A percentile compares a stretch with the other conserved stretches of the same genome.
Conservation (phyloP, 2,797 vertebrate species). For the Xenops minutus region DNA sequence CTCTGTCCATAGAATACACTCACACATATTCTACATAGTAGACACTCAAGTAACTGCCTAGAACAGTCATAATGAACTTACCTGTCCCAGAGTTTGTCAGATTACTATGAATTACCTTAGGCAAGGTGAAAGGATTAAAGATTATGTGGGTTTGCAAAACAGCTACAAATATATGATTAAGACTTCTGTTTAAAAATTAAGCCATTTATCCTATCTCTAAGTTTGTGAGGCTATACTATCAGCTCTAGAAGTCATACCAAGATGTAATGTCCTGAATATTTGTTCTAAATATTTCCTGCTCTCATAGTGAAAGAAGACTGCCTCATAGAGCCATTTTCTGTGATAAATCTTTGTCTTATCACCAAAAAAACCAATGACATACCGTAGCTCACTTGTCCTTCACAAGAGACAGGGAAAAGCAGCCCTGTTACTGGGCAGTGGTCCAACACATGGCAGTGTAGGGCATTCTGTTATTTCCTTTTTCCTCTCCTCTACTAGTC, state of each 20-base stretch:
- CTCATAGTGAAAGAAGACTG: not conserved
- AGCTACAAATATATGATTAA: not conserved
- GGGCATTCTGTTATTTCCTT: not conserved
- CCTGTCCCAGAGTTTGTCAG: not conserved
- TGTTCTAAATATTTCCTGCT: not conserved
- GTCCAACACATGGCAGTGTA: not conserved
- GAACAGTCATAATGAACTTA: not conserved
- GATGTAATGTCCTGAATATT: not conserved
- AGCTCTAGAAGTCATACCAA: not conserved
- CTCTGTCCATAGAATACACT: not conserved
- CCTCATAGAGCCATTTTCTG: fast-evolving
- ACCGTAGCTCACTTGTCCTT: not conserved
- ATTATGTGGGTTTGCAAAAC: not conserved
- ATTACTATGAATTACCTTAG: not conserved
- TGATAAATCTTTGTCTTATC: not conserved
- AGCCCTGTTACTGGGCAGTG: not conserved
- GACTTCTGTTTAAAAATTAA: not conserved
- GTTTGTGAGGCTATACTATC: not conserved
- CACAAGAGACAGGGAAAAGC: not conserved
- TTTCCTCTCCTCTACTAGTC: not conserved
- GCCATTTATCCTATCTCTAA: not conserved
- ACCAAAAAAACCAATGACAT: not conserved
- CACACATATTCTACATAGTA: not conserved
- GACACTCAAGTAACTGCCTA: not conserved
- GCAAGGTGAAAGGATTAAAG: not conserved